Base-by-base conservation (phyloP, 2,888 invertebrate species). In the Epirrhoe tristata region DNA sequence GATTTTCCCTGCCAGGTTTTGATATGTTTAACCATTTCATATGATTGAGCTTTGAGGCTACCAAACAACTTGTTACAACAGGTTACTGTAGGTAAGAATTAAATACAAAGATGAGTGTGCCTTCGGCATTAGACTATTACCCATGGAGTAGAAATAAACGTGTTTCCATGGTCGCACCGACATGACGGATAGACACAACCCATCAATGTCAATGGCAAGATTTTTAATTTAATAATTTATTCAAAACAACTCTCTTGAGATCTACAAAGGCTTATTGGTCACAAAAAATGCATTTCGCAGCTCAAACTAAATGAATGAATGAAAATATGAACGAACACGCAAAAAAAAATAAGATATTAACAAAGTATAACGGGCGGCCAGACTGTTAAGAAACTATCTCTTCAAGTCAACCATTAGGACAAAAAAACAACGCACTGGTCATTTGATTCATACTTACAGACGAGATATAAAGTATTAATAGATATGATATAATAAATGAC, bases 131-230 rank as follows among this genome's bases (percentile, higher is more conserved):
- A 36, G 48, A 46, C 53, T 58, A 53, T 64, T 64, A 54, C 31
- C 6, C 5, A 48, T 16, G 48, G 14, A 12, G 1, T 16, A 3
- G 14, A 48, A 48, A 48, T 48, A 48, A 48, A 48, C 48, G 16
- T 48, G 16, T 6, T 16, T 16, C 46, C 58, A 59, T 16, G 64
- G 64, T 36, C 58, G 3, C 36, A 39, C 31, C 36, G 56, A 57
- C 57, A 24, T 54, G 54, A 58, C 58, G 50, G 58, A 31, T 53
- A 39, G 24, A n/a, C 24, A 4, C 50, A 32, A 58, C 50, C 34
- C 46, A 34, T 63, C 63, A 63, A 58, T 63, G 63, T 63, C 63
- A 63, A 58, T 63, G 63, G 46, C 63, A 58, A 46, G 16, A 48
- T 36, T 50, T 31, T 34, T 53, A 32, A 46, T 63, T 58, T 53